A percentile compares a stretch with the other conserved stretches of the same genome.
Evolutionary conservation across 1,140 invertebrate genomes (phyloP).

Genomic region (Myzus persicae): DNA sequence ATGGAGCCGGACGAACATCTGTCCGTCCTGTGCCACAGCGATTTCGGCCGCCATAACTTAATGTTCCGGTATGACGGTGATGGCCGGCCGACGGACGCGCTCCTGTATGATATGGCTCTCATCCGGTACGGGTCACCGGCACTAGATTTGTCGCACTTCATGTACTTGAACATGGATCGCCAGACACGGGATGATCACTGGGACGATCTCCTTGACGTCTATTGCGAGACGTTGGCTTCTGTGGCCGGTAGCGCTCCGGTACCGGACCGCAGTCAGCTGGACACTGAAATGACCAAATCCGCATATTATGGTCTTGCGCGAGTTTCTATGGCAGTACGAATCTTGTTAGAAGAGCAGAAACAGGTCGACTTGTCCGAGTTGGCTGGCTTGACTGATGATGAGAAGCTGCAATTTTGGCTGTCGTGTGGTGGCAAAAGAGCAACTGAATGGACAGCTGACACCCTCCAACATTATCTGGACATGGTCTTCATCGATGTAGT

Average conservation of each 20-base stretch:
- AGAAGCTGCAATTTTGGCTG: rapidly evolving
- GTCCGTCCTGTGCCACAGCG: slow-evolving; percentile 65
- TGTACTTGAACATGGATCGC: slow-evolving; percentile 64
- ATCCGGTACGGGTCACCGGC: slow-evolving; percentile 63
- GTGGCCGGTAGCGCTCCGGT: neutral
- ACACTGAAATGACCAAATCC: neutral
- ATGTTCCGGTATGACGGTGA: slow-evolving; percentile 60
- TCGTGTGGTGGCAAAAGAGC: neutral
- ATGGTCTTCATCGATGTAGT: neutral
- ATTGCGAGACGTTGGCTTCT: slow-evolving; percentile 62
- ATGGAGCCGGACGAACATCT: slow-evolving; percentile 61
- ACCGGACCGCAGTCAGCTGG: neutral
- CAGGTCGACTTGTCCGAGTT: neutral
- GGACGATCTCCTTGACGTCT: slow-evolving; percentile 62
- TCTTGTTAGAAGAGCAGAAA: neutral
- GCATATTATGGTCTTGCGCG: neutral
- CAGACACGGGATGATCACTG: slow-evolving; percentile 61
- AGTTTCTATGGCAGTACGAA: neutral
- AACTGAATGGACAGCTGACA: neutral
- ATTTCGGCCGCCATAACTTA: slow-evolving; percentile 65
- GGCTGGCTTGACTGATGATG: neutral
- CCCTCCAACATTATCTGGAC: slow-evolving; percentile 47
- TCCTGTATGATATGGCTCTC: slow-evolving; percentile 65
- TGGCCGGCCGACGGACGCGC: slow-evolving; percentile 60
- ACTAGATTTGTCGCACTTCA: slow-evolving; percentile 65